Evolutionary conservation across 2,113 vertebrate species (phyloP).

Genomic region (Stegostoma tigrinum): DNA sequence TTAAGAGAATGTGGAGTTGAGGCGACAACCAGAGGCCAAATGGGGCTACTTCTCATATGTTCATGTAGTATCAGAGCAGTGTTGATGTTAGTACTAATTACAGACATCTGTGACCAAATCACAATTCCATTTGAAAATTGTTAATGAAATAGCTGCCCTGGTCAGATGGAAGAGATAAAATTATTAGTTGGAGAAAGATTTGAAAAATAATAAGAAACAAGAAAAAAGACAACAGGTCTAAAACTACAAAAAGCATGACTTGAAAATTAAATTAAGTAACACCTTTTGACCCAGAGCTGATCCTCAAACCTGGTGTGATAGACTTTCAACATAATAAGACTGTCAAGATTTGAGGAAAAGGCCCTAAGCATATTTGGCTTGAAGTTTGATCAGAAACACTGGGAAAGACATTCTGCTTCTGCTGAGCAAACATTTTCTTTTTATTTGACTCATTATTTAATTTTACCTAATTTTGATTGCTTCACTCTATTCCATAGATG

Average conservation of each 20-base stretch:
- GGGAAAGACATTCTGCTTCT: background rate
- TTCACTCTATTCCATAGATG: too few relatives aligned
- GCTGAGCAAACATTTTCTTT: background rate
- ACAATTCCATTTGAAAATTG: background rate
- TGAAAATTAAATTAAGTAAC: background rate
- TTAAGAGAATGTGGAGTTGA: too few relatives aligned
- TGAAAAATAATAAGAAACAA: background rate
- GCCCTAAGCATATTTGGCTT: background rate
- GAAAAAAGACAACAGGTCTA: background rate
- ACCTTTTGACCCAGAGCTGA: background rate
- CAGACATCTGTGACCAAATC: background rate
- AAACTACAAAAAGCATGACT: background rate
- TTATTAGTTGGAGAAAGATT: background rate
- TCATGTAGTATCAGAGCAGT: background rate
- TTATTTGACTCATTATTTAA: background rate
- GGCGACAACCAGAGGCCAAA: too few relatives aligned
- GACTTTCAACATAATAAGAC: background rate
- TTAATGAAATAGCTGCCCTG: background rate
- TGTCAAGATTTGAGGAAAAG: background rate
- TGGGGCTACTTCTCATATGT: too few relatives aligned
- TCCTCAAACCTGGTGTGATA: background rate
- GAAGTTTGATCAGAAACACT: background rate
- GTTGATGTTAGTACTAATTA: background rate
- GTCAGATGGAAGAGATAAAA: background rate
- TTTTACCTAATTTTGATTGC: too few relatives aligned